Evolutionary conservation across 2,888 invertebrate species (phyloP).

Genomic region (Germaria angustata): DNA sequence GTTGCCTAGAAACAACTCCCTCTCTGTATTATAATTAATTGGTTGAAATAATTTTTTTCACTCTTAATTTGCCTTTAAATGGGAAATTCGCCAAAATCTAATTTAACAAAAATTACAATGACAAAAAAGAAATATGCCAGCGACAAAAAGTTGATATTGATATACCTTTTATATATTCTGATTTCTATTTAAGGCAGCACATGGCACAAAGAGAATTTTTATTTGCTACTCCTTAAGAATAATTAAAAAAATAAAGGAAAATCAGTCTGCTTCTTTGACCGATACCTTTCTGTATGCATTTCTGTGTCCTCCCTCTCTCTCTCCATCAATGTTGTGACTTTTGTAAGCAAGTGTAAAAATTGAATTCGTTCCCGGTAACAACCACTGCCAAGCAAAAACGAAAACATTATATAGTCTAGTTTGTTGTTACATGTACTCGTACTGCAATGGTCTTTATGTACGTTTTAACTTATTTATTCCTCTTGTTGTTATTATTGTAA

Average conservation of each 20-base stretch:
- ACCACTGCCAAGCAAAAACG: constrained; percentile 18
- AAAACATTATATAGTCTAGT: constrained; percentile 61
- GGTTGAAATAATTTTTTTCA: no score
- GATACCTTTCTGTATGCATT: no score
- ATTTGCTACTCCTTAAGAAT: no score
- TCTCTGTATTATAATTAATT: no score
- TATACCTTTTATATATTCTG: not conserved
- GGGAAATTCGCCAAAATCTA: no score
- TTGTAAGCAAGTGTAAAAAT: not conserved
- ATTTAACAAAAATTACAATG: no score
- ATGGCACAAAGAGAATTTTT: not conserved
- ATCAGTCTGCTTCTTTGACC: no score
- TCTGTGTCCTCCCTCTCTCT: no score
- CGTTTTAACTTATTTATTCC: constrained; percentile 10
- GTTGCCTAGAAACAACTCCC: no score
- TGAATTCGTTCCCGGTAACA: not conserved
- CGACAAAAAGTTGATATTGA: not conserved
- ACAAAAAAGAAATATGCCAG: no score
- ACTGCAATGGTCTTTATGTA: constrained; percentile 2
- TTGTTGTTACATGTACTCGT: constrained; percentile 25
- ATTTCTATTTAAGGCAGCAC: not conserved
- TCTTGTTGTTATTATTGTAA: not conserved
- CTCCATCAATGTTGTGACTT: not conserved
- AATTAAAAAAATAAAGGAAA: no score
- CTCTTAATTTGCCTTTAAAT: no score